Evolutionary conservation across 2,113 vertebrate species (phyloP).

Genomic region (Eptesicus fuscus): DNA sequence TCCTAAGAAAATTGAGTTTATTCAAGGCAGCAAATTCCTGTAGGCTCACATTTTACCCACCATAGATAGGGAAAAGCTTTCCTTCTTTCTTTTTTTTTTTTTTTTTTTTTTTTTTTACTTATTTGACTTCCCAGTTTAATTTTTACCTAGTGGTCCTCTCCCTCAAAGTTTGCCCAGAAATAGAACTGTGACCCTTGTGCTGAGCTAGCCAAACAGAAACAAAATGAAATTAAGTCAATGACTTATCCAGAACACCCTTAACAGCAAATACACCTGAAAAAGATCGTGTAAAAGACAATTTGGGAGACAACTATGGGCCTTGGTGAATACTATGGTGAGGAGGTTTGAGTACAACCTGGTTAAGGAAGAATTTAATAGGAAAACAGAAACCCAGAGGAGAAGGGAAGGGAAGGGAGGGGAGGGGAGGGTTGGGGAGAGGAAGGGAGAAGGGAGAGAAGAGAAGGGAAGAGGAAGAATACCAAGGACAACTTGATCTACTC

Average conservation of each 20-base stretch:
- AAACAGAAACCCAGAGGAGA: not conserved
- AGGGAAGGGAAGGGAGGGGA: not conserved
- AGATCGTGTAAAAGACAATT: not conserved
- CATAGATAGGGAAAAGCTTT: not conserved
- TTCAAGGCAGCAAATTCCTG: constrained; percentile 67
- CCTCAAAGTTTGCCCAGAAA: not conserved
- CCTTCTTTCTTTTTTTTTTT: not conserved
- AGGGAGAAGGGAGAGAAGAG: not conserved
- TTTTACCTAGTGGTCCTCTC: not conserved
- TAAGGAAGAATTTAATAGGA: not conserved
- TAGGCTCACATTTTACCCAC: not conserved
- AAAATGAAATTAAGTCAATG: not conserved
- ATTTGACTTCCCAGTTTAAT: not conserved
- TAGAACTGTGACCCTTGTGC: not conserved
- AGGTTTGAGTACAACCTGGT: not conserved
- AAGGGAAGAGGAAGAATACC: too few relatives aligned
- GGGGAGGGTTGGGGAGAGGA: not conserved
- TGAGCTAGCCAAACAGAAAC: not conserved
- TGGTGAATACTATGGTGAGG: not conserved
- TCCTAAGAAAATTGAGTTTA: constrained; percentile 44
- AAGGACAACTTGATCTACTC: not conserved
- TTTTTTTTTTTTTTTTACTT: not conserved
- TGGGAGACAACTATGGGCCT: not conserved
- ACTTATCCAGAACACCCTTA: not conserved
- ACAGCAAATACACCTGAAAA: not conserved